These are phyloP conservation scores for Anodontia alba DNA, from an alignment of 2,888 invertebrate species.

Conservation along the genomic window DNA sequence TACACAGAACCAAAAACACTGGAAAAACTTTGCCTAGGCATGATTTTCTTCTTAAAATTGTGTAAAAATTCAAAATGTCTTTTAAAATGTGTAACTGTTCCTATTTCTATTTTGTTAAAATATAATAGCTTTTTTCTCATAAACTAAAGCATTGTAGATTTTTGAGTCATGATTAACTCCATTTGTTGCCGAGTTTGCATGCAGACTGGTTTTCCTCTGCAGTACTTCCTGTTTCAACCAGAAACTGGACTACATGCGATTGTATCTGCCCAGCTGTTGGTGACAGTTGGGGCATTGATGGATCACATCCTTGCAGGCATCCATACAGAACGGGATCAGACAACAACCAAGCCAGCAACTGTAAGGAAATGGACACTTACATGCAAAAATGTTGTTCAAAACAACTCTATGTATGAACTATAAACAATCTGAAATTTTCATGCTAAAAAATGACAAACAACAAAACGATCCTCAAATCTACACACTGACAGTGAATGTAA, in stretches of 20 bases:
- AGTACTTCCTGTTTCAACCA: background rate
- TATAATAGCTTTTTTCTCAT: too few relatives aligned
- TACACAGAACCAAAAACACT: too few relatives aligned
- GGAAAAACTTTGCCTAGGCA: too few relatives aligned
- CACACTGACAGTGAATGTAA: too few relatives aligned
- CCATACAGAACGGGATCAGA: slow-evolving; percentile 71
- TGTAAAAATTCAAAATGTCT: too few relatives aligned
- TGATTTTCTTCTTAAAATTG: too few relatives aligned
- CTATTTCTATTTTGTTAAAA: too few relatives aligned
- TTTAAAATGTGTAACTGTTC: too few relatives aligned
- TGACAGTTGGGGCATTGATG: slow-evolving; percentile 82
- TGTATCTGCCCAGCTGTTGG: slow-evolving; percentile 74
- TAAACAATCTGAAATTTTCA: too few relatives aligned
- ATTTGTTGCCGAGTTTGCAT: background rate
- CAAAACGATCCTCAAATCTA: too few relatives aligned
- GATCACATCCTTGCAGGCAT: slow-evolving; percentile 80
- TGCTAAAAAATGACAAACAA: too few relatives aligned
- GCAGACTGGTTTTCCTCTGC: background rate
- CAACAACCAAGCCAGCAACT: slow-evolving; percentile 76
- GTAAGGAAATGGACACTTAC: slow-evolving; percentile 38
- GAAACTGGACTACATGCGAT: slow-evolving; percentile 70
- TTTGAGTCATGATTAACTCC: background rate
- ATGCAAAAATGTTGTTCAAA: background rate
- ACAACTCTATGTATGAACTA: background rate
- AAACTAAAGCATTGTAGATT: too few relatives aligned